Base-by-base conservation (phyloP, 2,888 invertebrate genomes). In the Lutraria lutraria region DNA sequence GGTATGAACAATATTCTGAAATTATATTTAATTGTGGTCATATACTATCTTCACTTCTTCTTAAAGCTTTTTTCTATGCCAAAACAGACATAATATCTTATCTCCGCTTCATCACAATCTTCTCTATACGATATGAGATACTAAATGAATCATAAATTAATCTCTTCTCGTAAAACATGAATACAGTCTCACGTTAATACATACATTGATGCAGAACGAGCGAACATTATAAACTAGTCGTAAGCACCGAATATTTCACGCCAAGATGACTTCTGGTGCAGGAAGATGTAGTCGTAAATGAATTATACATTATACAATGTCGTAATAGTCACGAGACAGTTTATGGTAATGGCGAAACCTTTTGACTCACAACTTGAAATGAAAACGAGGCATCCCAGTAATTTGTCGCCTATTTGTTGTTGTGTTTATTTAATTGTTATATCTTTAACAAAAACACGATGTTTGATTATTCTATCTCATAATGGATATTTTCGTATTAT, bases 141-240 rank as follows among this genome's bases (percentile, higher is more conserved):
- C 31, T 76, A 34, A 76, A 76, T 76, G 76, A 34, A 34, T 34
- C 31, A 76, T 76, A 76, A 76, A 76, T 76, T 34, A 76, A 31
- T 34, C 31, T 31, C 19, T 76, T 76, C 76, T 34, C 76, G 34
- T 76, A 76, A 76, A 76, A 76, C 31, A 19, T 76, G 16, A 76
- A 76, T 76, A 76, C 76, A 76, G 19, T 34, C 76, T 34, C 12
- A 76, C 31, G 16, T 76, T 19, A 31, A 15, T 76, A 34, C 76
- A 31, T 19, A 34, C 0, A 31, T 76, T 31, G 34, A 31, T 76
- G 76, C 76, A 76, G 34, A 34, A 31, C 76, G 29, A 76, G 76
- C 76, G 31, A 76, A 76, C 76, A 31, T 76, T 76, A 76, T 34
- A 15, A 76, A 76, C 76, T 31, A 76, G 76, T 76, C 34, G 31